Base-by-base conservation (phyloP, 2,797 vertebrate genomes). In the Siniperca obscura region DNA sequence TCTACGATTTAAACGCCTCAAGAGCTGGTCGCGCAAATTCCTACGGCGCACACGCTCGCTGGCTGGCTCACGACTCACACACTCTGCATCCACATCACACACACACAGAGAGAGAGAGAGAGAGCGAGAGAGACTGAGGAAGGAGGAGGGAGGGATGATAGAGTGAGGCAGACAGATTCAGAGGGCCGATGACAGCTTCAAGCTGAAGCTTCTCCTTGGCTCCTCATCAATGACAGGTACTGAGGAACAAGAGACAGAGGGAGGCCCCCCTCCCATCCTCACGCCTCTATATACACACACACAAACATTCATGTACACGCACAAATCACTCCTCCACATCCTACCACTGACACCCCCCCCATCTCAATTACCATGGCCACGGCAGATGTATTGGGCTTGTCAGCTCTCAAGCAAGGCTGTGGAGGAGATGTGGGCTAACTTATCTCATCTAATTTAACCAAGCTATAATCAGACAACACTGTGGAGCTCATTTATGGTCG, bases 181-280 rank as follows among this genome's bases (percentile, higher is more conserved):
- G 91, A 92, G 91, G 90, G 88, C 87, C 82, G 91, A 91, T 94
- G 94, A 94, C 94, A 94, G 94, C 89, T 93, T 90, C 88, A 87
- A 91, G 90, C 90, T 84, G 84, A 93, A 90, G 92, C 91, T 93
- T 90, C 90, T 93, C 91, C 89, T 92, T 87, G 91, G 92, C 91
- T 92, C 86, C 89, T 93, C 90, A 91, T 91, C 92, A 90, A 76
- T 95, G 94, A 94, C 94, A 95, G 93, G 93, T 94, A 92, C 83
- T 86, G 93, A 93, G 83, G 84, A 92, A 89, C 79, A 87, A 85
- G 84, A 92, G 84, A 68, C 61, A 60, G 80, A 84, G 74, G 71
- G 46, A 86, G 57, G 52, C 21, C 69, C 71, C 70, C 52, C 75
- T 53, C 79, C 53, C 73, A 70, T 67, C 40, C 84, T 78, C 81